Evolutionary conservation across 1,140 invertebrate species (phyloP).

Genomic region (Conopomorpha cramerella): DNA sequence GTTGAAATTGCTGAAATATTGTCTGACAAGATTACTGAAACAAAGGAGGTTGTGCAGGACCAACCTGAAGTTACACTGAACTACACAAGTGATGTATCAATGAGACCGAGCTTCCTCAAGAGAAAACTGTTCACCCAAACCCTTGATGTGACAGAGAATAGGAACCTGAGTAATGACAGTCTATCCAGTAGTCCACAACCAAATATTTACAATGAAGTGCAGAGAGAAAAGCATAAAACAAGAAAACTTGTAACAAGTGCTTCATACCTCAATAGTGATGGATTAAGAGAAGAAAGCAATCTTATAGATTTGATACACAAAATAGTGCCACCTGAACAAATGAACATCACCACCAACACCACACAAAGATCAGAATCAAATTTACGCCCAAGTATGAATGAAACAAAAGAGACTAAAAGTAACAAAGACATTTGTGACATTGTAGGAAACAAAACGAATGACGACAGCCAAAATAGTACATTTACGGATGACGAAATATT

Average conservation of each 20-base stretch:
- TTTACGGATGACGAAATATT: too few species aligned
- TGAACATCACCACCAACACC: conserved; percentile 17
- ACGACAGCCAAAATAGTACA: too few species aligned
- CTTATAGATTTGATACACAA: conserved; percentile 42
- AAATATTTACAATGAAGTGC: conserved; percentile 16
- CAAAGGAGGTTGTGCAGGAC: too few species aligned
- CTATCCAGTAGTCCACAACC: conserved; percentile 22
- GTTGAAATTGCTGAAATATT: conserved; percentile 8
- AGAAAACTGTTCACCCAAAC: conserved; percentile 46
- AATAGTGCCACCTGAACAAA: conserved; percentile 32
- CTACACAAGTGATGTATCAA: conserved; percentile 31
- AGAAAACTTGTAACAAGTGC: conserved; percentile 36
- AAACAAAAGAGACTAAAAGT: conserved; percentile 15
- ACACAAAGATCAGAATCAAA: not conserved
- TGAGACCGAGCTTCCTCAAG: conserved; percentile 43
- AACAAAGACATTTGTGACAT: too few species aligned
- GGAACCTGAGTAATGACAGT: conserved; percentile 20
- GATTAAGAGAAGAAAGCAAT: conserved; percentile 25
- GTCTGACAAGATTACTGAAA: too few species aligned
- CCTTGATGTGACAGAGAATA: conserved; percentile 31
- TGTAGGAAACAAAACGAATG: too few species aligned
- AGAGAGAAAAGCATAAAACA: conserved; percentile 34
- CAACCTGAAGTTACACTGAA: too few species aligned
- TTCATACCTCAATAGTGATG: conserved; percentile 33
- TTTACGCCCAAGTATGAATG: too few species aligned